phyloP scores from a whole-genome alignment of 1,140 invertebrate species.

The Apis mellifera region DNA sequence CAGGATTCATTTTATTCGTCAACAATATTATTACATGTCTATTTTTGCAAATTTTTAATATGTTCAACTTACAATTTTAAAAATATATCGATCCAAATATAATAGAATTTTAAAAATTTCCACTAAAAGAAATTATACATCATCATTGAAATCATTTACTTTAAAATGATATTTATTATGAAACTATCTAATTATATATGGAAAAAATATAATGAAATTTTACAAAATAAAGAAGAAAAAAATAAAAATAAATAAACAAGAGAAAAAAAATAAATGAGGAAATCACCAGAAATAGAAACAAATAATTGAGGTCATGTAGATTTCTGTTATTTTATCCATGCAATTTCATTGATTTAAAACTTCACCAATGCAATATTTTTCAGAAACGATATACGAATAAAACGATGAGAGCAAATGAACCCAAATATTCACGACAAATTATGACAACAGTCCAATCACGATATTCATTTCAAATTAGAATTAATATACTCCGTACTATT shows the following conservation, averaged over 20 bases:
- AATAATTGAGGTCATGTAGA: neutral
- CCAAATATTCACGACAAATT: neutral
- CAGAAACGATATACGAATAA: too few relatives aligned
- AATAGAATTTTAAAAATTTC: too few relatives aligned
- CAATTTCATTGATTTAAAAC: neutral
- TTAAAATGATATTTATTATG: too few relatives aligned
- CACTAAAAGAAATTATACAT: too few relatives aligned
- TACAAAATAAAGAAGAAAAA: neutral
- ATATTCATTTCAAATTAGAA: neutral
- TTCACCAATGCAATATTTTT: neutral
- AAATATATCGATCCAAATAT: too few relatives aligned
- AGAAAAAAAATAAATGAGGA: neutral
- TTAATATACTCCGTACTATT: neutral
- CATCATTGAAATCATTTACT: too few relatives aligned
- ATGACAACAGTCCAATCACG: too few relatives aligned
- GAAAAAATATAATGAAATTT: neutral
- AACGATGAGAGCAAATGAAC: neutral
- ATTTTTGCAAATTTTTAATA: too few relatives aligned
- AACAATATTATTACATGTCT: too few relatives aligned
- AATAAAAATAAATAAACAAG: neutral
- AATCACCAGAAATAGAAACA: neutral
- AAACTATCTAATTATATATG: too few relatives aligned
- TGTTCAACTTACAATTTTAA: too few relatives aligned
- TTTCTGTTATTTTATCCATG: neutral
- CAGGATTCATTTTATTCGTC: too few relatives aligned